Percentiles rank a stretch among this genome's conserved stretches.
phyloP scores from a whole-genome alignment of 2,888 invertebrate species.

The Diarsia dahlii region DNA sequence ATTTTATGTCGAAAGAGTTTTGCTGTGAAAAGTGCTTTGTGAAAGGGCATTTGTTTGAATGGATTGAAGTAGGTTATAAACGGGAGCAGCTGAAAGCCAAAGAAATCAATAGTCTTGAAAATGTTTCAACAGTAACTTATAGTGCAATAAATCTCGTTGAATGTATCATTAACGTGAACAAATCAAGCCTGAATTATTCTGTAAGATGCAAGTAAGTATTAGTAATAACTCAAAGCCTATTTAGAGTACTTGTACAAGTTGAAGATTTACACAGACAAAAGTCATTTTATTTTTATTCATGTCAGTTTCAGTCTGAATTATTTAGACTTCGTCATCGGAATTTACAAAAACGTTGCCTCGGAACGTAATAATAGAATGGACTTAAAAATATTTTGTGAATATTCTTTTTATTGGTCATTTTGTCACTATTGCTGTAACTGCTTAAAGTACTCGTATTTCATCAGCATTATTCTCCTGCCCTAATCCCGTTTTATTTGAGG shows the following conservation, averaged over 20 bases:
- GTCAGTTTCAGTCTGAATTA: background rate
- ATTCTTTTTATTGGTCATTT: too few relatives aligned
- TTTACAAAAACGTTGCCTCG: background rate
- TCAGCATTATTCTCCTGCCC: too few relatives aligned
- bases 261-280: background rate
- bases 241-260: background rate
- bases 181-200: background rate
- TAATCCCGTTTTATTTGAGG: too few relatives aligned
- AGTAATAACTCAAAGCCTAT: background rate
- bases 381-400: background rate
- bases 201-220: background rate
- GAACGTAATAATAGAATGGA: background rate
- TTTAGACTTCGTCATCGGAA: background rate
- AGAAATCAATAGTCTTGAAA: background rate
- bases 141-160: background rate
- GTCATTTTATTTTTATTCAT: background rate
- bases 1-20: slow-evolving; percentile 54
- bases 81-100: background rate
- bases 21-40: slow-evolving; percentile 24
- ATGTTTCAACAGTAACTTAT: background rate
- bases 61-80: background rate
- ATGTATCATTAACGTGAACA: background rate
- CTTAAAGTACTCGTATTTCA: too few relatives aligned
- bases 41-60: slow-evolving; percentile 22
- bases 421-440: background rate